Evolutionary conservation across 2,888 invertebrate genomes (phyloP), one percentile per base, ranked within the genome.

Genomic region (Chorisops tibialis): DNA sequence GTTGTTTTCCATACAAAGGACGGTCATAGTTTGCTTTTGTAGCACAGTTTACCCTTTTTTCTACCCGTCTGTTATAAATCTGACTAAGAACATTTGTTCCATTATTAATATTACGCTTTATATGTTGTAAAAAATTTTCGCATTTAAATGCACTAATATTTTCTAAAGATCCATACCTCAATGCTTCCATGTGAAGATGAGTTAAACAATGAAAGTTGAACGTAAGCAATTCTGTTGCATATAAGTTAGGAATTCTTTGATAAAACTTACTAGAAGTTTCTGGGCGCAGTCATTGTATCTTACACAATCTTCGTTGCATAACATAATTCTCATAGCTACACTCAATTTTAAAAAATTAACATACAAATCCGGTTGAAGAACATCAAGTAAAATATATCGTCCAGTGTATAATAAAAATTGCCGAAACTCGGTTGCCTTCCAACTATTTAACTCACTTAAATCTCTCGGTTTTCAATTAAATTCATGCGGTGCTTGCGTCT

Each of bases 131-230:
- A 39, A 35, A 59, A 47, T 63, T 60, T 63, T 65, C 65, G 50
- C 35, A 65, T 38, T 61, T 61, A 38, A 63, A 58, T 16, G 59
- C 54, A 12, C 47, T 47, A 45, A 54, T 19, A 43, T 58, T 59
- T 56, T 63, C 50, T 52, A 59, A 60, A 41, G 35, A 58, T 58
- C 51, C 59, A 49, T 54, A 50, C 50, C 52, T 63, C 54, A 30
- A 39, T 38, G 5, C 52, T 49, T 62, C 58, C 48, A 54, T 14
- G 30, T 48, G 21, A 56, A 59, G 18, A 56, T 60, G 61, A 45
- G 59, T 14, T 59, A 65, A 54, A 59, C 45, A 19, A 59, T 66
- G 52, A 45, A 65, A 59, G 61, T 64, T 59, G 59, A 45, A 48
- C 38, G 58, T 48, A 45, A 54, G n/a, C 47, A 50, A 50, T 63